phyloP scores from a whole-genome alignment of 2,888 invertebrate species.

The Drosophila hawaiiensis region DNA sequence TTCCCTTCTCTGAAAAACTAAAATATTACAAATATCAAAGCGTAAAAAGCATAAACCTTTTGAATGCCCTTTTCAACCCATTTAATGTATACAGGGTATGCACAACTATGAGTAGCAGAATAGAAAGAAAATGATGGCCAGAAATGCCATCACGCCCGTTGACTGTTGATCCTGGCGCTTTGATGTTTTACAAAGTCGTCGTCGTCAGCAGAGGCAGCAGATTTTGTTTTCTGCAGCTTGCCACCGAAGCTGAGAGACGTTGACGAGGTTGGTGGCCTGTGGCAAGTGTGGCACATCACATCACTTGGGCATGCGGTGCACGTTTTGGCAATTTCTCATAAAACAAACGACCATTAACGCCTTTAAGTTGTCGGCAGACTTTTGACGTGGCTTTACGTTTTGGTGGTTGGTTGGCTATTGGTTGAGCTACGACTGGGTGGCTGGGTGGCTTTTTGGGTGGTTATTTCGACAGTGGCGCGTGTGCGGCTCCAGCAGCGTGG shows the following conservation, averaged over 20 bases:
- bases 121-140: not conserved
- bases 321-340: slow-evolving; percentile 85
- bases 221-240: slow-evolving; percentile 56
- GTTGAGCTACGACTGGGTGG: not conserved
- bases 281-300: slow-evolving; percentile 27
- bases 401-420: not conserved
- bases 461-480: slow-evolving; percentile 26
- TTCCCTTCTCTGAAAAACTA: not conserved
- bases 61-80: not conserved
- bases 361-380: slow-evolving; percentile 80
- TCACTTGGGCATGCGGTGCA: slow-evolving; percentile 76
- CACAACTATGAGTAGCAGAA: not conserved
- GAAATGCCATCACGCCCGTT: slow-evolving; percentile 64
- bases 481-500: slow-evolving; percentile 22
- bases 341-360: slow-evolving; percentile 85
- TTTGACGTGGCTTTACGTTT: slow-evolving; percentile 54
- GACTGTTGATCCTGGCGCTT: slow-evolving; percentile 83
- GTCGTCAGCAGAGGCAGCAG: slow-evolving; percentile 27
- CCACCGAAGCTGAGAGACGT: slow-evolving; percentile 36
- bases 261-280: slow-evolving; percentile 39
- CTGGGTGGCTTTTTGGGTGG: not conserved
- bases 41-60: not conserved
- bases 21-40: not conserved
- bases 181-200: slow-evolving; percentile 72
- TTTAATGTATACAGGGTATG: slow-evolving; percentile 6